Percentiles rank a stretch among this genome's conserved stretches.
Evolutionary conservation across 1,140 invertebrate genomes (phyloP).

Genomic region (Papilio machaon): DNA sequence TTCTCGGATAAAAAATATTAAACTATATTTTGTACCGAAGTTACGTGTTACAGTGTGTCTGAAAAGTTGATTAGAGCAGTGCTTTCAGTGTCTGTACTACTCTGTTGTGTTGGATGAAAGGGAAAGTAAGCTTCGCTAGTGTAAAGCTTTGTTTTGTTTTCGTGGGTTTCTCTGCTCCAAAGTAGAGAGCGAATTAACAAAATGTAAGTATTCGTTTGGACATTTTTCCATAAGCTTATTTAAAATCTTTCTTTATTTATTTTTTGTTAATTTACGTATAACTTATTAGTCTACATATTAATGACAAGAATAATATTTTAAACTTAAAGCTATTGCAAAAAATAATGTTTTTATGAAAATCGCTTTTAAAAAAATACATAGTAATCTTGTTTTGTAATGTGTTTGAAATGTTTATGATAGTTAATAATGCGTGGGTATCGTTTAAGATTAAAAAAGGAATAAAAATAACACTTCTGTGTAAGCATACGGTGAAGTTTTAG

Average conservation of each 20-base stretch:
- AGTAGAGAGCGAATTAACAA: conserved; percentile 69
- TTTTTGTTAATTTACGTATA: not conserved
- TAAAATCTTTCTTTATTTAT: not conserved
- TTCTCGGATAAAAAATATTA: conserved; percentile 13
- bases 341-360: not conserved
- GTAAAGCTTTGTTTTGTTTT: conserved; percentile 71
- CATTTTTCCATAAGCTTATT: conserved; percentile 39
- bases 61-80: conserved; percentile 72
- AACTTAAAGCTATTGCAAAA: not conserved
- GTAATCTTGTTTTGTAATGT: not conserved
- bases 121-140: conserved; percentile 66
- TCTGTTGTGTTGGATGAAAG: conserved; percentile 63
- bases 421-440: not conserved
- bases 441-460: not conserved
- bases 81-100: conserved; percentile 75
- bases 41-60: conserved; percentile 58
- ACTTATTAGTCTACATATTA: not conserved
- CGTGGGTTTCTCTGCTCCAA: conserved; percentile 68
- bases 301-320: not conserved
- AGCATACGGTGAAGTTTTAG: conserved; percentile 22
- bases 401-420: not conserved
- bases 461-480: conserved; percentile 18
- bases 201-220: conserved; percentile 63
- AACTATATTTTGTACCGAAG: conserved; percentile 40
- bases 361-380: conserved; percentile 8